phyloP scores from a whole-genome alignment of 64 coral and sea anemone species.

The Orbicella faveolata region DNA sequence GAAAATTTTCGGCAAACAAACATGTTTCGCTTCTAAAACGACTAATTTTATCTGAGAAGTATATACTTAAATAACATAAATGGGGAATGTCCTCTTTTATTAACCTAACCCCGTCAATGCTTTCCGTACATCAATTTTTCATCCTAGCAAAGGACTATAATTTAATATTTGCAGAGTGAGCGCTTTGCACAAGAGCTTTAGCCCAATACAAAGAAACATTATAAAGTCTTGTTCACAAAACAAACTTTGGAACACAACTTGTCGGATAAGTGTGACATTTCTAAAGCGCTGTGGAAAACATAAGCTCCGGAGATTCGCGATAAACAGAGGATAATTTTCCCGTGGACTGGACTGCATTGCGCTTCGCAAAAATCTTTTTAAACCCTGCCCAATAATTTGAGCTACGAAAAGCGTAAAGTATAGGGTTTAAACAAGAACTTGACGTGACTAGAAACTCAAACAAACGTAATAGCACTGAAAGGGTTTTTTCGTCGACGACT shows the following conservation, averaged over 20 bases:
- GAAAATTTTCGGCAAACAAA: no score
- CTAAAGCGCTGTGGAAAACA: background rate
- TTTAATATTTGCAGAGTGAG: no score
- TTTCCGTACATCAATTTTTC: no score
- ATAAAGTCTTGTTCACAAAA: background rate
- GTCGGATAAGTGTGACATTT: background rate
- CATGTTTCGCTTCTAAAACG: no score
- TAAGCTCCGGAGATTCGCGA: background rate
- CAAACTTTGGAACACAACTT: background rate
- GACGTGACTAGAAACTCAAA: conserved; percentile 52
- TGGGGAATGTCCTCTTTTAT: no score
- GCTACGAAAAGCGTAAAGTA: conserved; percentile 64
- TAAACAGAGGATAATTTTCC: background rate
- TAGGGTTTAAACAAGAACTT: conserved; percentile 58
- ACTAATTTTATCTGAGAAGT: no score
- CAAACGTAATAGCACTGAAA: background rate
- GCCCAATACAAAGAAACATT: no score
- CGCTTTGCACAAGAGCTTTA: no score
- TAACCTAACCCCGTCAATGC: no score
- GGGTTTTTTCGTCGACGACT: background rate
- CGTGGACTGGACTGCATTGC: background rate
- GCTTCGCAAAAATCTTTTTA: conserved; percentile 23
- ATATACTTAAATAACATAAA: no score
- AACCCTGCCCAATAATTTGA: conserved; percentile 72
- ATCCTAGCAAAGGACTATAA: no score